Evolutionary conservation across 2,113 vertebrate genomes (phyloP), one percentile per base, ranked within the genome.

Genomic region (Catharus minimus): DNA sequence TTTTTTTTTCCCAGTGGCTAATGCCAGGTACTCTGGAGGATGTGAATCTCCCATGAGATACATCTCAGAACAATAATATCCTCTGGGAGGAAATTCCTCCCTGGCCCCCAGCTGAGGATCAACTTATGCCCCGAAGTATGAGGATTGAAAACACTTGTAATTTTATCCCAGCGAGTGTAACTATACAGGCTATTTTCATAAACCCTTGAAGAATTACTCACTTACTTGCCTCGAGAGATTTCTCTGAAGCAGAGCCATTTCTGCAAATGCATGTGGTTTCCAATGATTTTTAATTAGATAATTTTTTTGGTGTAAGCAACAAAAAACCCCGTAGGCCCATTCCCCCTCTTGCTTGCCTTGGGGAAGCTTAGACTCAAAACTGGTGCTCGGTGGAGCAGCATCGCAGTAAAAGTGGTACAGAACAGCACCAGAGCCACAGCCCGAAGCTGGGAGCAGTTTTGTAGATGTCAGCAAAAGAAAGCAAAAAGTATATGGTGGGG

Each of bases 61-160:
- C 56, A 60, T 95, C 32, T 2, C 52, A 94, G 88, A 93, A 96
- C 94, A 95, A 94, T 94, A 95, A 95, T 94, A 94, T 92, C 94
- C 92, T 94, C 93, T 69, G 82, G 88, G 92, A 95, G 93, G 93
- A 95, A 95, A 96, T 96, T 95, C 95, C 88, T 92, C 57, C 64
- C 64, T 92, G 88, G 88, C 82, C 93, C 72, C 93, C 85, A 94
- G 79, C 93, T 89, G 92, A 80, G 89, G 49, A 88, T 88, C 92
- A 83, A 6, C 75, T 95, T 88, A 46, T 82, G 87, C 72, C 93
- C 93, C 1, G 2, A 76, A 91, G 90, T 66, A 73, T 5, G 43
- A 88, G 85, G 82, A 88, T 88, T 94, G 90, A 64, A 89, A 95
- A 89, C 93, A 91, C 75, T 92, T 94, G 88, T 83, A 82, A 91